Conservation (phyloP, 2,888 invertebrate species). For the Brenthis ino region DNA sequence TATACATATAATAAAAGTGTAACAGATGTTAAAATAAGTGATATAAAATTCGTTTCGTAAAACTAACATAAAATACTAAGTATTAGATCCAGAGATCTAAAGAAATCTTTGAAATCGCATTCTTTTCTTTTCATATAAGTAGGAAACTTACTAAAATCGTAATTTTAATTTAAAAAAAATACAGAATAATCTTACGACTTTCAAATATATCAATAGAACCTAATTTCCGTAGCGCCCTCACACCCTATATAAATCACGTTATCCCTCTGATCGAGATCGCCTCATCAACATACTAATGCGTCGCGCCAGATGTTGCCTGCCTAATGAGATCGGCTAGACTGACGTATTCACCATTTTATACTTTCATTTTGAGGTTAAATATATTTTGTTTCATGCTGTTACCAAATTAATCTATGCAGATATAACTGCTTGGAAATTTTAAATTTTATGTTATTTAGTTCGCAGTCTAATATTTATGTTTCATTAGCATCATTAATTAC, state of each 20-base stretch:
- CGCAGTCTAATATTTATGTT: no score
- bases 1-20: no score
- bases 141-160: no score
- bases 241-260: constrained; percentile 75
- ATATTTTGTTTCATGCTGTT: background rate
- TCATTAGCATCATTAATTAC: no score
- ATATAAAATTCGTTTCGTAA: no score
- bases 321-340: constrained; percentile 57
- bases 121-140: no score
- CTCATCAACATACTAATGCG: constrained; percentile 83
- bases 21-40: no score
- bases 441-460: no score
- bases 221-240: constrained; percentile 47
- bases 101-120: no score
- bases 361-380: constrained; percentile 24
- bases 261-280: constrained; percentile 70
- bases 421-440: no score
- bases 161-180: background rate
- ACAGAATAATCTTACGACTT: background rate
- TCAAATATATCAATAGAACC: constrained; percentile 14
- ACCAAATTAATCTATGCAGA: background rate
- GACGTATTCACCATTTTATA: constrained; percentile 29
- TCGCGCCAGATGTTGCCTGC: constrained; percentile 64
- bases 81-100: no score
- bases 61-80: no score